Evolutionary conservation across 1,140 invertebrate genomes (phyloP), one percentile per base, ranked within the genome.

Genomic region (Neocloeon triangulifer): DNA sequence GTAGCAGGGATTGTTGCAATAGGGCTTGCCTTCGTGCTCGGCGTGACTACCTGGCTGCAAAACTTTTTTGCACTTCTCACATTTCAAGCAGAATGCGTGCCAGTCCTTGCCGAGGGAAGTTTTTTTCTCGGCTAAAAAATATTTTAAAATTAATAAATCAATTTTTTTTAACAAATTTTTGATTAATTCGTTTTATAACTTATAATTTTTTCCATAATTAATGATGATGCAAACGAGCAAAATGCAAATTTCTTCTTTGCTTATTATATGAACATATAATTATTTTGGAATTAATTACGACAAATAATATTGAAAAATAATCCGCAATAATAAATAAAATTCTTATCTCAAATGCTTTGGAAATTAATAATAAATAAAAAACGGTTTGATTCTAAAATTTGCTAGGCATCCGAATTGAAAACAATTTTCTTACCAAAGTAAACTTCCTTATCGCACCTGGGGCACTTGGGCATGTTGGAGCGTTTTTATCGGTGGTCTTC

Each of bases 81-180:
- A 80, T 35, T 62, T 60, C 30, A 81, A 50, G 48, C 77, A 80
- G 8, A 56, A 57, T 5, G 65, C 51, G 40, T 80, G 77, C 75
- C 75, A 81, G 46, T 80, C 75, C 48, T 79, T 79, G 4, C 76
- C 75, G 27, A 80, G 47, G 8, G 73, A 79, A 0, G 68, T 68
- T 44, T 78, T 73, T 36, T 74, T 60, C 47, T 80, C 76, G 30
- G 75, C 76, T 80, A 49, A 34, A 65, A 67, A 41, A n/a, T n/a
- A n/a, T n/a, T n/a, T n/a, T n/a, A n/a, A n/a, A n/a, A n/a, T n/a
- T n/a, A n/a, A n/a, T n/a, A 45, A 31, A 43, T 41, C 33, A 38
- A 34, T 32, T 27, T 34, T 13, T n/a, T 5, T 9, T 10, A 10
- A 1, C 15, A 29, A 9, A 29, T 1, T n/a, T 14, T n/a, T 8